Evolutionary conservation across 2,888 invertebrate species (phyloP).

Genomic region (Athrips mouffetella): DNA sequence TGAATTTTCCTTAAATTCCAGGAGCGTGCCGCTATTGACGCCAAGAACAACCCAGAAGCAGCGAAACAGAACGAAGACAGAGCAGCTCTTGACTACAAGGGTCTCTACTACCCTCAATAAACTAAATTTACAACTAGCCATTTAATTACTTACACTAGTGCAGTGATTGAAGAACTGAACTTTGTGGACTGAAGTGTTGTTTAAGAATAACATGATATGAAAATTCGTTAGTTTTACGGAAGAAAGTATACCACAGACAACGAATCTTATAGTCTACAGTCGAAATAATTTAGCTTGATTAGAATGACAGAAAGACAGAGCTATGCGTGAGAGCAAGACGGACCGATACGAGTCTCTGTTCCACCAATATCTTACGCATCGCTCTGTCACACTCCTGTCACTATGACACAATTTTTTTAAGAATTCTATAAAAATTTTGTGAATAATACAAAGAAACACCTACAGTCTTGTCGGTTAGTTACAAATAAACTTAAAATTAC

Average conservation of each 20-base stretch:
- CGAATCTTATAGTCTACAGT: neutral
- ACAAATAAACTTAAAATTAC: too few species aligned
- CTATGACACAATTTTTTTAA: too few species aligned
- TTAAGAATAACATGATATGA: neutral
- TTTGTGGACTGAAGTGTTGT: slow-evolving; percentile 19
- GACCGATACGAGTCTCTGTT: too few species aligned
- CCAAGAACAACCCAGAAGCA: slow-evolving; percentile 73
- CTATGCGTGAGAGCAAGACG: too few species aligned
- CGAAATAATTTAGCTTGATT: too few species aligned
- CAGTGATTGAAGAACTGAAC: slow-evolving; percentile 20
- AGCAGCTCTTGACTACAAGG: slow-evolving; percentile 80
- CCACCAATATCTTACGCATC: too few species aligned
- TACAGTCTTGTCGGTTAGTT: too few species aligned
- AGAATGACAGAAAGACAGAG: too few species aligned
- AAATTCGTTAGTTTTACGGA: too few species aligned
- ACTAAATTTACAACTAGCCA: slow-evolving; percentile 19
- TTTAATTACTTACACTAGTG: neutral
- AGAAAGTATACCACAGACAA: neutral
- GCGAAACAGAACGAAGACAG: slow-evolving; percentile 61
- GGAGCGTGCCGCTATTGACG: slow-evolving; percentile 79
- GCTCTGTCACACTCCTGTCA: too few species aligned
- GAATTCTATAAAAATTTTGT: too few species aligned
- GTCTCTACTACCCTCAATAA: slow-evolving; percentile 78
- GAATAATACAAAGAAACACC: too few species aligned
- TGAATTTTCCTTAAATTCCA: slow-evolving; percentile 43